Evolutionary conservation across 2,113 vertebrate genomes (phyloP), one percentile per base, ranked within the genome.

Genomic region (Nibea coibor): DNA sequence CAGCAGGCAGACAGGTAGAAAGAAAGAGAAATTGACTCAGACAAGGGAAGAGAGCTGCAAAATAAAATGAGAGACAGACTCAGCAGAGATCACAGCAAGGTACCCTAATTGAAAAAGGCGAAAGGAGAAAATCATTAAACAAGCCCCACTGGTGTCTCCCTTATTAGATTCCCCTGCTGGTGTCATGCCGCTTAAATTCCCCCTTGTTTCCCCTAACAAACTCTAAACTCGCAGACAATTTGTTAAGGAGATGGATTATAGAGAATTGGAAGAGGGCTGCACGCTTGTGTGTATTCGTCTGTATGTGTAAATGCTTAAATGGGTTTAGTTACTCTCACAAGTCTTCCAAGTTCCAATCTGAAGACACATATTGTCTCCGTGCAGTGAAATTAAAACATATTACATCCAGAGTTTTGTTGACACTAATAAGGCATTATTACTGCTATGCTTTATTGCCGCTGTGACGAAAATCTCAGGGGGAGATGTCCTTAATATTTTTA

Each of bases 41-140:
- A 81, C 56, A 78, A 50, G 78, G 50, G 16, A 72, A 77, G 59
- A 83, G 20, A 64, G 59, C 19, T 15, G 35, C 26, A 67, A 80
- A 61, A 53, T 71, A 62, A 75, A 80, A 74, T 16, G 56, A 80
- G 80, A 69, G 76, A 83, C 78, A 74, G 76, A 83, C 74, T 82
- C 83, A 85, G 87, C 85, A 75, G 80, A 87, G 84, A 93, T 88
- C 88, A 87, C 90, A 87, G 90, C 85, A 63, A 89, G 87, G 81
- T 83, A 83, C 59, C 79, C 78, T 92, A 92, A 93, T 92, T 90
- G 90, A 93, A 93, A 90, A 88, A 88, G 82, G 82, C 85, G 17
- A 86, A 89, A 83, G 72, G 77, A 86, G 86, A 89, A 91, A 94
- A 94, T 94, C 92, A 85, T 93, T 94, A 93, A 93, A 93, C 92